These are phyloP conservation scores for Hololepta plana DNA, from an alignment of 2,888 invertebrate genomes.

Conservation along the genomic window DNA sequence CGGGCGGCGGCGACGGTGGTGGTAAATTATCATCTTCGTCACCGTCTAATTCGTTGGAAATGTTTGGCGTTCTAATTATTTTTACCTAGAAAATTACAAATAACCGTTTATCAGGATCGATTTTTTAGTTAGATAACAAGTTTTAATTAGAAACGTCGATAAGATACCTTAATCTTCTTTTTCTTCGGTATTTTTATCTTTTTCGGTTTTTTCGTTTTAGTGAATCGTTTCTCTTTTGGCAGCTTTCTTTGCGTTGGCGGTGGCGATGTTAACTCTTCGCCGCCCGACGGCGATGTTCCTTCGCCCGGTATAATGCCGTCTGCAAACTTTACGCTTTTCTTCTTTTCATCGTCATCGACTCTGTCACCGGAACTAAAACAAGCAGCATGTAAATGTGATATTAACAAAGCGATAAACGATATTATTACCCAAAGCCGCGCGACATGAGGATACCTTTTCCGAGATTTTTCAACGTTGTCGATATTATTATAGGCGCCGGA, in stretches of 20 bases:
- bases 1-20: conserved; percentile 40
- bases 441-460: conserved; percentile 37
- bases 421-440: conserved; percentile 29
- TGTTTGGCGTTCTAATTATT: conserved; percentile 4
- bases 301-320: conserved; percentile 41
- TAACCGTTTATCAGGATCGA: background rate
- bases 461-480: conserved; percentile 25
- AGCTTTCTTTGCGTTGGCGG: conserved; percentile 32
- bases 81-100: conserved; percentile 6
- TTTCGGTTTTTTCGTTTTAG: conserved; percentile 30
- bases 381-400: too few relatives aligned
- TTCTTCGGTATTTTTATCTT: conserved; percentile 28
- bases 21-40: conserved; percentile 34
- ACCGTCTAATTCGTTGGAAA: too few relatives aligned
- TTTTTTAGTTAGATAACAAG: background rate
- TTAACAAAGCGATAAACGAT: background rate
- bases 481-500: conserved; percentile 15
- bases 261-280: conserved; percentile 40
- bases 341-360: too few relatives aligned
- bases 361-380: too few relatives aligned
- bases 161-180: conserved; percentile 33
- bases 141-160: background rate
- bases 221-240: conserved; percentile 32
- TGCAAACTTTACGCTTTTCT: conserved; percentile 38
- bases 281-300: conserved; percentile 36